These are phyloP conservation scores for Mystacornis crossleyi DNA, from an alignment of 2,113 vertebrate genomes.

Conservation along the genomic window DNA sequence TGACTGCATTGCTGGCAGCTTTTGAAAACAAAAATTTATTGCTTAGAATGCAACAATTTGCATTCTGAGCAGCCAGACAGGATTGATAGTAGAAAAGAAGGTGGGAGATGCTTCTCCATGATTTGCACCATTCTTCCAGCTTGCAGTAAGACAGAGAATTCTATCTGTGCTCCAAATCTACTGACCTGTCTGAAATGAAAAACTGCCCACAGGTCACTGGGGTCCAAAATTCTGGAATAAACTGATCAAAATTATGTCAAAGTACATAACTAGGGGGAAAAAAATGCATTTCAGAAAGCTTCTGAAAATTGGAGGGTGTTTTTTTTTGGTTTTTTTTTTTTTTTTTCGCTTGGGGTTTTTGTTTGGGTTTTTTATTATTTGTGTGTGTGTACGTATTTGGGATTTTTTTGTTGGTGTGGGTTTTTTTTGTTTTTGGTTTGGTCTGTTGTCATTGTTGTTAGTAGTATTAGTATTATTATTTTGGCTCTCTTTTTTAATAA, in stretches of 20 bases:
- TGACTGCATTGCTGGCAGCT: not conserved
- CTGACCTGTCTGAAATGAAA: not conserved
- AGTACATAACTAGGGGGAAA: not conserved
- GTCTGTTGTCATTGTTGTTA: not conserved
- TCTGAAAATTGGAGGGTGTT: not conserved
- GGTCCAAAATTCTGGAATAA: not conserved
- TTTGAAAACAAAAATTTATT: not conserved
- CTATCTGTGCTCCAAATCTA: not conserved
- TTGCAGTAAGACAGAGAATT: not conserved
- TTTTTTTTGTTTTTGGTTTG: not conserved
- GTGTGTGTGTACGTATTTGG: not conserved
- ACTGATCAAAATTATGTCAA: not conserved
- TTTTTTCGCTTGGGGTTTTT: too few species aligned
- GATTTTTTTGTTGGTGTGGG: not conserved
- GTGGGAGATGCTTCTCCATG: accelerated
- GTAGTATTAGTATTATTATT: not conserved
- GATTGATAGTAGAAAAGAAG: not conserved
- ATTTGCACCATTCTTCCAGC: not conserved
- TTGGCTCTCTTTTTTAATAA: not conserved
- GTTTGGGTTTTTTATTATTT: too few species aligned
- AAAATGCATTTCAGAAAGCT: not conserved
- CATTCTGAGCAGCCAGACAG: not conserved
- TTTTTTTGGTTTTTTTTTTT: too few species aligned
- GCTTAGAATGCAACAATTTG: not conserved
- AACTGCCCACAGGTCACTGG: too few species aligned